Evolutionary conservation across 2,888 invertebrate genomes (phyloP), one percentile per base, ranked within the genome.

Genomic region (Pyralis farinalis): DNA sequence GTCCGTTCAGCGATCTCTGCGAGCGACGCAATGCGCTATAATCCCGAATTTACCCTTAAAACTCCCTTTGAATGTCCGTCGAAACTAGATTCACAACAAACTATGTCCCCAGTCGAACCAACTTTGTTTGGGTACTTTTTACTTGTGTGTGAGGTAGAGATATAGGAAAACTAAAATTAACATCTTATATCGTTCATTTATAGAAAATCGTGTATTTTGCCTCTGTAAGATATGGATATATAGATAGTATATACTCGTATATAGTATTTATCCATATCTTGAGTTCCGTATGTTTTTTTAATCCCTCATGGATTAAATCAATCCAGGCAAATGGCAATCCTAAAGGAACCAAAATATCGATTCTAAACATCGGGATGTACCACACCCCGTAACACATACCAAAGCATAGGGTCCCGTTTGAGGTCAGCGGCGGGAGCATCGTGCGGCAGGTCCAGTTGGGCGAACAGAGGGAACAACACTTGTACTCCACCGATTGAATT

Each of bases 401-500:
- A 97, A 69, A 97, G 89, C 69, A 96, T 93, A 48, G 96, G 94
- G 88, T 97, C 97, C 71, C 95, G 91, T 82, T 96, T 96, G 50
- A 94, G 92, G 71, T 96, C 96, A 45, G 93, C 91, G 29, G 93
- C 90, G 48, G 94, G 94, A 58, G 93, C 92, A 79, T 97, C 96
- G 80, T 96, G 96, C 58, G 96, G 95, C 90, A 97, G 92, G 86
- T 99, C 99, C 71, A 99, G 91, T 87, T 99, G 99, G 20, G 98
- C 96, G 90, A 99, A 99, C 64, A 99, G 91, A 49, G 99, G 99
- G 88, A 99, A 98, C 54, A 99, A 91, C 69, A 99, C 98, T 90
- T 97, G 98, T 71, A 99, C 98, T 49, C 99, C 99, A 49, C 99
- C 99, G 71, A 99, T 96, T 40, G 99, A 99, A 89, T 99, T 99